These are phyloP conservation scores for Epicauta chinensis DNA, from an alignment of 1,140 invertebrate species.

Conservation along the genomic window DNA sequence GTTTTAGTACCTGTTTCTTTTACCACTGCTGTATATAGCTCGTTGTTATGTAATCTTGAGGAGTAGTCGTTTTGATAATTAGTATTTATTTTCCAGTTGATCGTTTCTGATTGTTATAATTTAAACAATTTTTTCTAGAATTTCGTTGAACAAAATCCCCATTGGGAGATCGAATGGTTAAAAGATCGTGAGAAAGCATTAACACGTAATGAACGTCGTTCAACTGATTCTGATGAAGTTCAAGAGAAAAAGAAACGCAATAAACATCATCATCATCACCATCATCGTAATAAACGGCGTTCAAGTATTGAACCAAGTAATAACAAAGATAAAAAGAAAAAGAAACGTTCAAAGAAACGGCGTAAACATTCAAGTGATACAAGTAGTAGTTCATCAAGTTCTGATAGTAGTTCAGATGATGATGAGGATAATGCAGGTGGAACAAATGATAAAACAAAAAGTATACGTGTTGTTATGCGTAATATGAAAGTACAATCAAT, in stretches of 20 bases:
- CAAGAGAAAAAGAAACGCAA: constrained; percentile 27
- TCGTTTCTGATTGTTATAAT: no score
- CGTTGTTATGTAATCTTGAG: no score
- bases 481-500: constrained; percentile 51
- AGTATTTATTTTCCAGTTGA: no score
- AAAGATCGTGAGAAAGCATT: constrained; percentile 66
- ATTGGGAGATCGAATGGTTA: constrained; percentile 80
- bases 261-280: no score
- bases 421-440: no score
- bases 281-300: constrained; percentile 26
- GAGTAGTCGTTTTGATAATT: no score
- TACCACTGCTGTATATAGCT: no score
- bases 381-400: constrained; percentile 44
- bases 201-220: constrained; percentile 25
- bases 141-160: constrained; percentile 72
- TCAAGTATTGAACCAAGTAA: constrained; percentile 14
- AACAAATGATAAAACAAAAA: constrained; percentile 50
- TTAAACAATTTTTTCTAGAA: constrained; percentile 51
- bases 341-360: constrained; percentile 41
- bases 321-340: constrained; percentile 39
- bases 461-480: constrained; percentile 62
- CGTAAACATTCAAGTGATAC: constrained; percentile 38
- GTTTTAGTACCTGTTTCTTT: no score
- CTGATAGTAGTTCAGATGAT: constrained; percentile 47
- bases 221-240: constrained; percentile 24